Evolutionary conservation across 2,113 vertebrate species (phyloP).

Genomic region (Phyllopteryx taeniolatus): DNA sequence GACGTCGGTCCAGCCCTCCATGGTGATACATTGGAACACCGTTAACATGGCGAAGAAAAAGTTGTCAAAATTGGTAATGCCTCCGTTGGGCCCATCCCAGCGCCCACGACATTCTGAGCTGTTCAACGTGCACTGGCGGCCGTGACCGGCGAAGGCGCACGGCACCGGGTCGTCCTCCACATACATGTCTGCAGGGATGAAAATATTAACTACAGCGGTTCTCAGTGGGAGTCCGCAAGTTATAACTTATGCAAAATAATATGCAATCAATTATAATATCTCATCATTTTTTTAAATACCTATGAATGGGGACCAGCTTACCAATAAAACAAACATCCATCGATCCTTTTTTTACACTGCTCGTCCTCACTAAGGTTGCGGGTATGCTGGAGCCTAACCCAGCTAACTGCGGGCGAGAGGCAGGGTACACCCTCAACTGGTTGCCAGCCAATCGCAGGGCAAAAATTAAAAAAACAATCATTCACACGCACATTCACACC

Average conservation of each 20-base stretch:
- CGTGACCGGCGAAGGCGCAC: slow-evolving; percentile 82
- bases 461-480: no score
- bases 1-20: slow-evolving; percentile 91
- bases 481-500: no score
- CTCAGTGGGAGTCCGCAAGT: background rate
- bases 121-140: slow-evolving; percentile 77
- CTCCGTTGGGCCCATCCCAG: slow-evolving; percentile 88
- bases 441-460: no score
- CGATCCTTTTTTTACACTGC: no score
- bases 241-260: background rate
- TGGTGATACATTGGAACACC: slow-evolving; percentile 89
- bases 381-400: no score
- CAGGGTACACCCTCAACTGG: no score
- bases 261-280: background rate
- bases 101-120: slow-evolving; percentile 80
- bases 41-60: slow-evolving; percentile 94
- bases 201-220: background rate
- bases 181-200: slow-evolving; percentile 68
- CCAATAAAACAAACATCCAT: no score
- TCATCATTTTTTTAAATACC: background rate
- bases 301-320: no score
- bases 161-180: slow-evolving; percentile 86
- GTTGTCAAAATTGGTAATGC: slow-evolving; percentile 93
- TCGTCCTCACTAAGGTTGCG: no score
- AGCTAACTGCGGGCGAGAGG: no score